Evolutionary conservation across 2,888 invertebrate species (phyloP).

Genomic region (Adelphocoris suturalis): DNA sequence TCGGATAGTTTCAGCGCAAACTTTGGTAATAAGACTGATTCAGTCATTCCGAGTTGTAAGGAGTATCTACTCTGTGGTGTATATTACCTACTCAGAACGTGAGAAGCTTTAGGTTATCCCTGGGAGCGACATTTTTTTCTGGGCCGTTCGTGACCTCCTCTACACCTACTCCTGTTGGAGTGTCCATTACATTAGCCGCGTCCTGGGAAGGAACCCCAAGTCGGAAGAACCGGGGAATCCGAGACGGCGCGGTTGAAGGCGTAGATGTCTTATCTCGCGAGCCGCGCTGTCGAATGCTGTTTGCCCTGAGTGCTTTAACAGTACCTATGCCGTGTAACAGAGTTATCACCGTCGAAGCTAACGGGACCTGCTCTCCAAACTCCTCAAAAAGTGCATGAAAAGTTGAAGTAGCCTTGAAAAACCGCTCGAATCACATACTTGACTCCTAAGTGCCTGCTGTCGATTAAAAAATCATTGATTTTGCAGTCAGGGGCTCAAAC

Average conservation of each 20-base stretch:
- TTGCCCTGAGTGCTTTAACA: conserved; percentile 15
- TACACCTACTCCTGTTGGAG: conserved; percentile 33
- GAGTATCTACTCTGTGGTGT: not conserved
- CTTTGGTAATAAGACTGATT: too few species aligned
- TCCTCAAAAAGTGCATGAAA: not conserved
- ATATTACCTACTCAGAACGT: conserved; percentile 11
- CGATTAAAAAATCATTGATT: too few species aligned
- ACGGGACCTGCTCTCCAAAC: not conserved
- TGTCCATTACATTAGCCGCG: not conserved
- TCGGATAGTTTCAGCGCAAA: too few species aligned
- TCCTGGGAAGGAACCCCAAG: conserved; percentile 5
- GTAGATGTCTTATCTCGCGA: conserved; percentile 22
- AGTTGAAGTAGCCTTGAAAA: not conserved
- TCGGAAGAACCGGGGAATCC: conserved; percentile 1
- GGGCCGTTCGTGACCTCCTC: conserved; percentile 30
- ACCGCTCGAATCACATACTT: too few species aligned
- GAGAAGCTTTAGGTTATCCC: conserved; percentile 10
- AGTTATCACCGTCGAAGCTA: conserved; percentile 15
- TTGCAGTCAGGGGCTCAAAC: too few species aligned
- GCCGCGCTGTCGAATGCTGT: conserved; percentile 8
- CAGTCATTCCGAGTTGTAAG: too few species aligned
- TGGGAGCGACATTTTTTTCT: not conserved
- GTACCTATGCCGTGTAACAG: not conserved
- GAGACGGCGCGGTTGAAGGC: conserved; percentile 29
- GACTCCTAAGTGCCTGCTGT: too few species aligned